Percentiles rank a stretch among this genome's conserved stretches.
phyloP scores from a whole-genome alignment of 2,797 vertebrate genomes.

The Gouania willdenowi region DNA sequence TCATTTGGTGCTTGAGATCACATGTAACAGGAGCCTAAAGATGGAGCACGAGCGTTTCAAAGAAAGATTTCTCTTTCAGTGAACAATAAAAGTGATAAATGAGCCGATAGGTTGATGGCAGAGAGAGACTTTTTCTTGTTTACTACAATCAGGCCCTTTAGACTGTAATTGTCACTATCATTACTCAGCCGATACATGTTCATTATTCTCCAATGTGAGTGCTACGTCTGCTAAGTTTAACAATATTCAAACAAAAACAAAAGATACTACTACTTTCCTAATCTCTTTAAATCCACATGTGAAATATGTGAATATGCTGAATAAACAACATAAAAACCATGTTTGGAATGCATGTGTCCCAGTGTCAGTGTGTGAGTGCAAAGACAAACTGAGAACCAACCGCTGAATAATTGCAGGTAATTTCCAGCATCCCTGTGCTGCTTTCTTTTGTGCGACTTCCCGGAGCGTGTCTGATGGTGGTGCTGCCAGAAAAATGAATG shows the following conservation, averaged over 20 bases:
- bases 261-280: no score
- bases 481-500: constrained; percentile 15
- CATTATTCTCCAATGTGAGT: constrained; percentile 8
- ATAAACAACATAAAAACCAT: constrained; percentile 32
- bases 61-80: no score
- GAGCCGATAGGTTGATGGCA: no score
- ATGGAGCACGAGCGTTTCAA: constrained; percentile 1
- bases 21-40: neutral
- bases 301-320: constrained; percentile 30
- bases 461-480: constrained; percentile 4
- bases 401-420: constrained; percentile 7
- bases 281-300: no score
- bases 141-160: constrained; percentile 59
- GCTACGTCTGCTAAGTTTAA: no score
- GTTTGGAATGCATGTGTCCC: neutral
- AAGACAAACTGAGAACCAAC: neutral
- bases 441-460: neutral
- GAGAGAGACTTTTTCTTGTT: constrained; percentile 2
- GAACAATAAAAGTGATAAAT: no score
- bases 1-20: constrained; percentile 5
- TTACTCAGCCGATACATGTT: constrained; percentile 11
- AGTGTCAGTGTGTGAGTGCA: neutral
- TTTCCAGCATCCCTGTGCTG: constrained; percentile 10
- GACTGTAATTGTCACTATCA: constrained; percentile 18
- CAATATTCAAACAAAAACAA: neutral